Percentiles rank a stretch among this genome's conserved stretches.
phyloP scores from a whole-genome alignment of 2,797 vertebrate species.

The Pseudomugil tenellus region DNA sequence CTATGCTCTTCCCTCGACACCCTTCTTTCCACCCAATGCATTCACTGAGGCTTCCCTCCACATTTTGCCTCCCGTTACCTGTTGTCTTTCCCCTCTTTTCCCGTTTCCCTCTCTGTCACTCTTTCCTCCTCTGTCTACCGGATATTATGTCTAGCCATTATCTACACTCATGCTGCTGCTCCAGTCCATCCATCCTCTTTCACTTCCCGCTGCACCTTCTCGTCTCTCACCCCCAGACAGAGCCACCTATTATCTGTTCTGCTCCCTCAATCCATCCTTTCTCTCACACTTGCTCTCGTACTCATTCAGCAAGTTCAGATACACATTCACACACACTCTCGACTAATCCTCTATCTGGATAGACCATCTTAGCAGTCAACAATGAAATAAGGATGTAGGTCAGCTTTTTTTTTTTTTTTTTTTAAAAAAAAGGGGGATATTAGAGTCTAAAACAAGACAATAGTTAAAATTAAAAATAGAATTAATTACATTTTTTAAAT shows the following conservation, averaged over 20 bases:
- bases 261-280: slow-evolving; percentile 55
- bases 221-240: slow-evolving; percentile 71
- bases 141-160: slow-evolving; percentile 77
- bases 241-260: slow-evolving; percentile 66
- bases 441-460: slow-evolving; percentile 3
- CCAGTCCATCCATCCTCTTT: slow-evolving; percentile 67
- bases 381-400: slow-evolving; percentile 13
- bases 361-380: slow-evolving; percentile 31
- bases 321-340: slow-evolving; percentile 46
- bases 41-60: slow-evolving; percentile 33
- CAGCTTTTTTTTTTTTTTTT: slow-evolving; percentile 3
- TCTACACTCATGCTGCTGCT: slow-evolving; percentile 70
- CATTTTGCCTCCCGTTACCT: slow-evolving; percentile 48
- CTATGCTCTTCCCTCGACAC: slow-evolving; percentile 42
- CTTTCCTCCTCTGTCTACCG: slow-evolving; percentile 53
- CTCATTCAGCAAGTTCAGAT: slow-evolving; percentile 48
- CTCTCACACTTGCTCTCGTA: slow-evolving; percentile 43
- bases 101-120: slow-evolving; percentile 37
- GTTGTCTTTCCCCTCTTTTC: slow-evolving; percentile 35
- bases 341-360: slow-evolving; percentile 27
- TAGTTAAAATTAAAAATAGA: background rate
- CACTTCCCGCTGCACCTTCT: slow-evolving; percentile 62
- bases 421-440: slow-evolving; percentile 9
- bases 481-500: background rate
- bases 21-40: slow-evolving; percentile 26